phyloP scores from a whole-genome alignment of 2,113 vertebrate species.

The Struthidea cinerea region DNA sequence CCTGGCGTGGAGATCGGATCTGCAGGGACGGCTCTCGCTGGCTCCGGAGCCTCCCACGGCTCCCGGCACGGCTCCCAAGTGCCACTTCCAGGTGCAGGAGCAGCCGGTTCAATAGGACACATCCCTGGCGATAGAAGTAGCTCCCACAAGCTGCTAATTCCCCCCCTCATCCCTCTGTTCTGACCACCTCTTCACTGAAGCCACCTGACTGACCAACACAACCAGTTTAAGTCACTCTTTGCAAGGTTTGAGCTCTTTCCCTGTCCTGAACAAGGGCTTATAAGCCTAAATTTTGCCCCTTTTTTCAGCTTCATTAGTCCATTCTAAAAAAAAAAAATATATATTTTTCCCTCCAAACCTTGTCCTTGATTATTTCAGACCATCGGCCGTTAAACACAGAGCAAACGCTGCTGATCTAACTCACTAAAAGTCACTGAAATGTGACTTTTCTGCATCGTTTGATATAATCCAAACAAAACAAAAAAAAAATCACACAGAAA shows the following conservation, averaged over 20 bases:
- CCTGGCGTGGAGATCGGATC: background rate
- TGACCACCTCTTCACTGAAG: accelerated
- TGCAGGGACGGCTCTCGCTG: background rate
- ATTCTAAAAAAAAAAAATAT: background rate
- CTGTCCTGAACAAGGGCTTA: background rate
- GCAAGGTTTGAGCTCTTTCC: background rate
- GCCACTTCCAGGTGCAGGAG: background rate
- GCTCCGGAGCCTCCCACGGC: background rate
- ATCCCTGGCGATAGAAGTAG: accelerated
- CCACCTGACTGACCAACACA: background rate
- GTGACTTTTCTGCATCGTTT: background rate
- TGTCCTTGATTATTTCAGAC: background rate
- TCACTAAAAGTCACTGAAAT: too few relatives aligned
- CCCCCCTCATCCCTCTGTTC: background rate
- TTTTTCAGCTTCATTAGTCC: background rate
- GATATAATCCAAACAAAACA: background rate
- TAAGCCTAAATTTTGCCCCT: background rate
- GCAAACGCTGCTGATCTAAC: background rate
- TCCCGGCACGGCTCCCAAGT: accelerated
- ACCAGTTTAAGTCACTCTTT: accelerated
- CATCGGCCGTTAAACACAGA: background rate
- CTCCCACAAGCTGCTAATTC: accelerated
- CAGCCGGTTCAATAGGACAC: accelerated
- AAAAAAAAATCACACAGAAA: background rate
- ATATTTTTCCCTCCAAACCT: background rate